Base-by-base conservation (phyloP, 2,113 vertebrate species). In the Sphaerodactylus townsendi region DNA sequence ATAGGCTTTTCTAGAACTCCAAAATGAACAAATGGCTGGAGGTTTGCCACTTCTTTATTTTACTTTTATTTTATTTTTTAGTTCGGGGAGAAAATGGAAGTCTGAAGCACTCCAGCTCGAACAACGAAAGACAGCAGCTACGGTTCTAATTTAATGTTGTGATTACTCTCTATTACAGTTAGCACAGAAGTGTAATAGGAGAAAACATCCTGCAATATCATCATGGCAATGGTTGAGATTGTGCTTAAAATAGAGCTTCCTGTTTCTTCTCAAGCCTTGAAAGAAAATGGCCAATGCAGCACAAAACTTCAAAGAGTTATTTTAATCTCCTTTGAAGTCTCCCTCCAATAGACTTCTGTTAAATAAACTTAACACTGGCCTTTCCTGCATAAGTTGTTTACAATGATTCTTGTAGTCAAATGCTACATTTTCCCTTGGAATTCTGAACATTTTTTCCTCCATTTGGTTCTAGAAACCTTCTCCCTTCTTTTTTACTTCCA, bases 271-370 rank as follows among this genome's bases (percentile, higher is more conserved):
- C 48, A 71, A 48, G n/a, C 21, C n/a, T 75, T 37, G 11, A 25
- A 66, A 66, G 75, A 74, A 35, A 7, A 65, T 66, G 46, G 81
- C 30, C 62, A 53, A 39, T 66, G 62, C 25, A 50, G 14, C 44
- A 75, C 17, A 72, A 66, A 75, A 83, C 81, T 83, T 83, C 72
- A 83, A 83, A 83, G 72, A 15, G 30, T 68, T 66, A 75, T 83
- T 75, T 66, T 83, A 72, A 83, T 66, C 59, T 75, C 71, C 72
- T 66, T 83, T 83, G 81, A 83, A 83, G 81, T 83, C 44, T 75
- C 50, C 1, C 44, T 46, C 44, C 72, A 28, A 53, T 76, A 35
- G 44, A 65, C 62, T 53, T 83, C 76, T 76, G 72, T 75, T 66
- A 76, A 83, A 83, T 76, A 83, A 76, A 76, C 72, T 76, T 76